Conservation (phyloP, 2,113 vertebrate species). For the Albula goreensis region DNA sequence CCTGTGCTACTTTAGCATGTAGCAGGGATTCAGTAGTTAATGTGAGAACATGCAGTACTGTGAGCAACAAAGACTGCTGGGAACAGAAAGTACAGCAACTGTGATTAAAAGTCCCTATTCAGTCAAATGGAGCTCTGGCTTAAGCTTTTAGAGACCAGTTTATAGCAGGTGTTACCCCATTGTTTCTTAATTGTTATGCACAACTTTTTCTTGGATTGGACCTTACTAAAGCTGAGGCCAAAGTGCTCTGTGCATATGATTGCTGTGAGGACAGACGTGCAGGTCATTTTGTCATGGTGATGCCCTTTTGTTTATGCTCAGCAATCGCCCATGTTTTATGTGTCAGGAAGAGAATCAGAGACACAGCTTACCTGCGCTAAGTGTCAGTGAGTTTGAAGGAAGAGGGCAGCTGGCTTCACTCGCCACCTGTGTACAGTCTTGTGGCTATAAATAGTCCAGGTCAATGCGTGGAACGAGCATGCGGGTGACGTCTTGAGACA, state of each 20-base stretch:
- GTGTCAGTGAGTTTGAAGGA: not conserved
- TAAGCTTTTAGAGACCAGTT: not conserved
- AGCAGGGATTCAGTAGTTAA: not conserved
- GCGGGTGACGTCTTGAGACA: not conserved
- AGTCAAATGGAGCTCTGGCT: not conserved
- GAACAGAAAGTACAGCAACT: not conserved
- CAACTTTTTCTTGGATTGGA: not conserved
- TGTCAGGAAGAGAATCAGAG: not conserved
- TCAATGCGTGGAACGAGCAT: not conserved
- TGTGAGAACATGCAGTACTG: not conserved
- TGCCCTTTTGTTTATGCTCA: not conserved
- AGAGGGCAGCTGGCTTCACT: not conserved
- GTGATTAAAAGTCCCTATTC: not conserved
- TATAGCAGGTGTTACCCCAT: not conserved
- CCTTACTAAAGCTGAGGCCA: not conserved
- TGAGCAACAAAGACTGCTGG: not conserved
- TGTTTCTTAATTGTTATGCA: not conserved
- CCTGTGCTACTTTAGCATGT: not conserved
- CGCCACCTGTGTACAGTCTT: not conserved
- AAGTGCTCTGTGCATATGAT: not conserved
- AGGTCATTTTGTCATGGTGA: not conserved
- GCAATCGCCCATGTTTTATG: not conserved
- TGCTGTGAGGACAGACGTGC: not conserved
- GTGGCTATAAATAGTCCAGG: not conserved
- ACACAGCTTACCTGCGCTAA: not conserved